Base-by-base conservation (phyloP, 2,888 invertebrate species). In the Achlya flavicornis region DNA sequence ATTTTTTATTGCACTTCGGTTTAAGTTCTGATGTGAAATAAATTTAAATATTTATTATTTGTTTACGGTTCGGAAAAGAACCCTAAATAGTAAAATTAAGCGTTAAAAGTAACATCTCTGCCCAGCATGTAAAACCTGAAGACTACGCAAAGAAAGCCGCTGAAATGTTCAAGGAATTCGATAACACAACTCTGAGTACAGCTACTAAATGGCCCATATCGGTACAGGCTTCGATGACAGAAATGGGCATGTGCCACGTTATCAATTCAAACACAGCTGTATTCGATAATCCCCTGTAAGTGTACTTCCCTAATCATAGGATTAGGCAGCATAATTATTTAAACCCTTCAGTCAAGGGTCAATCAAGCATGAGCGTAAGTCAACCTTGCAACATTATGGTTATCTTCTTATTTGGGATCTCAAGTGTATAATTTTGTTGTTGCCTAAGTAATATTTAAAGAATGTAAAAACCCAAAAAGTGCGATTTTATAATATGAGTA, bases 201-300 rank as follows among this genome's bases (percentile, higher is more conserved):
- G 85, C 80, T 58, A 78, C 78, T 11, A 77, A 88, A 58, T 82
- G 89, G 81, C 90, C 92, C 61, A 85, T 95, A 66, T 80, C 85
- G 32, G 80, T 96, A 35, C 92, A 95, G 64, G 85, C 93, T 64
- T 94, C 94, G 0, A 94, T 96, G 83, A 96, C 96, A 0, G 96
- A 96, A 82, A 92, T 95, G 87, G 96, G 96, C 43, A 94, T 96
- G 87, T 96, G 96, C 76, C 95, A 96, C 81, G 92, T 95, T 26
- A 95, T 96, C 74, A 96, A 96, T 79, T 96, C 96, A 0, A 93
- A 95, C 73, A 92, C 96, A 61, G 96, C 96, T 0, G 78, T 90
- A 38, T 94, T 94, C 72, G 95, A 94, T 76, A 91, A 94, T 58
- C 94, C 94, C 14, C 79, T 81, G 95, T 95, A 85, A 92, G 93